Base-by-base conservation (phyloP, 2,888 invertebrate species). In the Apotomis capreana region DNA sequence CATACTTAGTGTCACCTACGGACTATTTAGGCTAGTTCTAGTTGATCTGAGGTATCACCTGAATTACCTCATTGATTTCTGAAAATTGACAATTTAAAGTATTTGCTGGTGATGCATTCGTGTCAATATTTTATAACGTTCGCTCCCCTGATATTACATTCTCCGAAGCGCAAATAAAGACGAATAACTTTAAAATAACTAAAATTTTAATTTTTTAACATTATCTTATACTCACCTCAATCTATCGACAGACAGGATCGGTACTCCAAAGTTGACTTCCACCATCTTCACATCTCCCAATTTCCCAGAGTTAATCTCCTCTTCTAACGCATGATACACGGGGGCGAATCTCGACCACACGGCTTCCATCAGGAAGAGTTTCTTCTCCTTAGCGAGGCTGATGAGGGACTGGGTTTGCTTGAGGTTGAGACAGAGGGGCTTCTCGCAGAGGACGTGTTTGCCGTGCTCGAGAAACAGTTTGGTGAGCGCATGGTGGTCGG, bases 271-370 rank as follows among this genome's bases (percentile, higher is more conserved):
- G 57, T 94, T 92, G 0, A 92, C 96, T 65, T 94, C 94, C 3
- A 97, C 95, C 79, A 96, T 95, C 75, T 83, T 81, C 5, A 97
- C 89, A 2, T 96, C 95, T 4, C 98, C 98, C 68, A 98, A 90
- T 46, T 90, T 94, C 1, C 96, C 96, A 0, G 91, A 83, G 0
- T 94, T 89, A 4, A 98, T 93, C 80, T 95, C 95, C 78, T 96
- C 94, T 68, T 94, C 94, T 61, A 98, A 83, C 76, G 95, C 94
- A 61, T 94, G 89, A 84, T 98, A 98, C 0, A 94, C 94, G 0
- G 98, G 98, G 73, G 97, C 95, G 81, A 94, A 97, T 51, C 98
- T 94, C 0, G 97, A 97, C 98, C 98, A 98, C n/a, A 97, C 94
- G 0, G 96, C 98, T 94, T 98, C 98, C 97, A 97, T 97, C 0